These are phyloP conservation scores for Hyperoplus lanceolatus DNA, from an alignment of 2,797 vertebrate species.

Conservation along the genomic window DNA sequence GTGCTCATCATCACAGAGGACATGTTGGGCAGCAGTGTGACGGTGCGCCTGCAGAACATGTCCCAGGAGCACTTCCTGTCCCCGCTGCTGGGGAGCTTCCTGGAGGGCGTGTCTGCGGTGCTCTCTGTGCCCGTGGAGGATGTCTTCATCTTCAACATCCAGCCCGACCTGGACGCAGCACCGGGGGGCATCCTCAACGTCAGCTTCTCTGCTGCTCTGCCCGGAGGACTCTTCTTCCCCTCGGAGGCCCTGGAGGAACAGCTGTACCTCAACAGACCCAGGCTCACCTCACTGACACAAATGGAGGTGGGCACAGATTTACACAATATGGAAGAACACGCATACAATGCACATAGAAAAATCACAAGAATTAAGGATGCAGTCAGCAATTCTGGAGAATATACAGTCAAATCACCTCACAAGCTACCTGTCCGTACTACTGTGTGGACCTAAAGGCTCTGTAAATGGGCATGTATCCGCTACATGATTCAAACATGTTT, in stretches of 20 bases:
- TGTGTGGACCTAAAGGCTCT: too few species aligned
- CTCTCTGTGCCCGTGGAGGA: constrained; percentile 93
- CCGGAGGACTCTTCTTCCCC: constrained; percentile 92
- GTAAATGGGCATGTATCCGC: too few species aligned
- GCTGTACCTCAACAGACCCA: constrained; percentile 95
- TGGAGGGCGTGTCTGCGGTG: constrained; percentile 95
- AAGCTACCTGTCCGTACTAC: too few species aligned
- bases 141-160: constrained; percentile 98
- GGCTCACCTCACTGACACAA: constrained; percentile 92
- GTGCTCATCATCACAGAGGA: constrained; percentile 98
- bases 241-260: constrained; percentile 98
- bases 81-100: constrained; percentile 91
- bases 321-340: not conserved
- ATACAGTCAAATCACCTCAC: too few species aligned
- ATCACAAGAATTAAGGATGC: not conserved
- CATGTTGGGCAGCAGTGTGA: constrained; percentile 97
- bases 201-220: constrained; percentile 94
- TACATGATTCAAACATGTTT: not conserved
- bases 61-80: constrained; percentile 98
- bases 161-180: constrained; percentile 93
- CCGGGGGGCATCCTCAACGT: constrained; percentile 92
- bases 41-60: constrained; percentile 98
- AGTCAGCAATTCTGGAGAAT: too few species aligned
- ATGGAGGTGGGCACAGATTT: constrained; percentile 85
- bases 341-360: not conserved